Evolutionary conservation across 2,797 vertebrate species (phyloP), one percentile per base, ranked within the genome.

Genomic region (Mus caroli): DNA sequence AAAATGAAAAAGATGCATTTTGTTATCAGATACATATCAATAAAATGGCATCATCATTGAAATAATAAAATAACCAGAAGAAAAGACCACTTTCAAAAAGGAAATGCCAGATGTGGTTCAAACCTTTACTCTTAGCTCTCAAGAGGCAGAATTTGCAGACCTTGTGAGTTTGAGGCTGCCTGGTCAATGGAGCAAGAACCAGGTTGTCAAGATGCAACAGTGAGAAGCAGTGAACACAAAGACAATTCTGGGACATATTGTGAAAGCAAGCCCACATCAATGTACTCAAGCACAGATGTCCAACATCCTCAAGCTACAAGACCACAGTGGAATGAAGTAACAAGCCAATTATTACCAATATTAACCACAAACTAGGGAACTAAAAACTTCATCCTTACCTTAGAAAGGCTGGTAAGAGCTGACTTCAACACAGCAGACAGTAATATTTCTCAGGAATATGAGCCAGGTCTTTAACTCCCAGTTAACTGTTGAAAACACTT

Each of bases 181-280:
- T 83, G 14, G 2, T 62, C 26, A 83, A 6, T 43, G 14, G 8
- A 84, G 7, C 3, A 31, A 83, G 24, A 46, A 28, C 4, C 37
- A 40, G 40, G 11, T 76, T 84, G 17, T 40, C 22, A 10, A 10
- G 14, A 34, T 40, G 50, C 3, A 69, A 6, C 5, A 54, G 40
- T 1, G 15, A 52, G 14, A 84, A 93, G 37, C 76, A 91, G 43
- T 58, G 31, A 50, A 83, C 5, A 1, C 10, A 3, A 1, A 10
- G 24, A 5, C 22, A 40, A 2, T 26, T 46, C 28, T 34, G 13
- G 8, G 2, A 4, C 2, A 5, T 0, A 34, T 3, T 26, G 2
- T 80, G 46, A 71, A 80, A 62, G 54, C 1, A 6, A 24, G 3
- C 22, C 5, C 6, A 15, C 43, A 40, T 46, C 71, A 91, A n/a